phyloP scores from a whole-genome alignment of 2,113 vertebrate genomes.

The Pomatostomus ruficeps region DNA sequence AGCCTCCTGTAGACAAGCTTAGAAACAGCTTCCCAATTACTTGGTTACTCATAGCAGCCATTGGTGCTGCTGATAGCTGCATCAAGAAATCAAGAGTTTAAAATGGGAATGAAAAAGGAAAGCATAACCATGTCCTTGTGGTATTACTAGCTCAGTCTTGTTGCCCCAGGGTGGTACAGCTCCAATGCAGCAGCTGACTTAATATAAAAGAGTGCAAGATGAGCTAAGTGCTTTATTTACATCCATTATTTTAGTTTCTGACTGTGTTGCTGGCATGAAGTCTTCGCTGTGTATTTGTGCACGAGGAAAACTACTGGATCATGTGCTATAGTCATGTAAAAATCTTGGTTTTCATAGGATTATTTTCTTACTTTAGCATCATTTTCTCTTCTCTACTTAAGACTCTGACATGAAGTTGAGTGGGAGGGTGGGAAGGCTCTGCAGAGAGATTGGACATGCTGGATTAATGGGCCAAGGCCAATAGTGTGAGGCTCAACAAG shows the following conservation, averaged over 20 bases:
- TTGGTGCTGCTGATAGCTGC: not conserved
- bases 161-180: not conserved
- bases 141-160: not conserved
- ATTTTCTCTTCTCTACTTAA: not conserved
- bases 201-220: not conserved
- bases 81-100: not conserved
- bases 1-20: not conserved
- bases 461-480: not conserved
- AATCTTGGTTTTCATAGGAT: not conserved
- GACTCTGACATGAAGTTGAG: not conserved
- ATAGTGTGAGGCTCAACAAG: rapidly evolving
- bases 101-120: not conserved
- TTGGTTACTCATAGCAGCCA: not conserved
- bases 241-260: not conserved
- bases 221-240: not conserved
- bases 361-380: not conserved
- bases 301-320: not conserved
- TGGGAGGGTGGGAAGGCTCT: not conserved
- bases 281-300: not conserved
- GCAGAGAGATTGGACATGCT: not conserved
- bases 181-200: not conserved
- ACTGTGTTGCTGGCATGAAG: not conserved
- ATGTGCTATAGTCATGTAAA: not conserved
- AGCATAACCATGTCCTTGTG: rapidly evolving
- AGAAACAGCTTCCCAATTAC: not conserved